These are phyloP conservation scores for Lysandra coridon DNA, from an alignment of 2,888 invertebrate genomes.

Conservation along the genomic window DNA sequence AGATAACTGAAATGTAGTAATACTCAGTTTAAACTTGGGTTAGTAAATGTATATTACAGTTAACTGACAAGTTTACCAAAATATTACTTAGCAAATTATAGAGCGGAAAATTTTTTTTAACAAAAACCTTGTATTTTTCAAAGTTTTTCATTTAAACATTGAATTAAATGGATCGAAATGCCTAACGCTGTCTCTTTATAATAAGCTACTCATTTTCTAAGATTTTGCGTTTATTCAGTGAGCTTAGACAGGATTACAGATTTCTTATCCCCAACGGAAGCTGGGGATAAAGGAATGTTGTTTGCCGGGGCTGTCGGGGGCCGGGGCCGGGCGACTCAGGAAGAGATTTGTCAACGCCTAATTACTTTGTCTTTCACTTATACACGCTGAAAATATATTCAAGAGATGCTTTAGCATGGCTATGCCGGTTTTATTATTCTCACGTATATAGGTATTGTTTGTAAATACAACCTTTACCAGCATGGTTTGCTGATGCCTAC, in stretches of 20 bases:
- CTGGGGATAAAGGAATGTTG: not conserved
- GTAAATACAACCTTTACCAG: no score
- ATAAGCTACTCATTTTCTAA: not conserved
- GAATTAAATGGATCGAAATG: no score
- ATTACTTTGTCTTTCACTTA: not conserved
- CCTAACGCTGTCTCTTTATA: not conserved
- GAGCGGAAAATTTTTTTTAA: no score
- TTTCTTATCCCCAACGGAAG: slow-evolving; percentile 13
- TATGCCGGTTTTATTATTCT: no score
- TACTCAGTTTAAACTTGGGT: not conserved
- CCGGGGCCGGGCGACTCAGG: not conserved
- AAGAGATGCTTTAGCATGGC: no score
- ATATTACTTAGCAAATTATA: no score
- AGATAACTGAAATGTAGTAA: not conserved
- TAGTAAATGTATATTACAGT: no score
- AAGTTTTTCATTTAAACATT: not conserved
- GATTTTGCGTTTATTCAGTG: not conserved
- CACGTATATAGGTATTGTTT: no score
- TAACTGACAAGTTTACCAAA: no score
- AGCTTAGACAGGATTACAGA: slow-evolving; percentile 12
- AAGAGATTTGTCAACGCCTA: slow-evolving; percentile 11
- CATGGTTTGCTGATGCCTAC: no score
- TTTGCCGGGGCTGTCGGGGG: not conserved
- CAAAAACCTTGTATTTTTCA: not conserved
- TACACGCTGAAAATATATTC: not conserved